Conservation (phyloP, 2,888 invertebrate species). For the Catocala fraxini region DNA sequence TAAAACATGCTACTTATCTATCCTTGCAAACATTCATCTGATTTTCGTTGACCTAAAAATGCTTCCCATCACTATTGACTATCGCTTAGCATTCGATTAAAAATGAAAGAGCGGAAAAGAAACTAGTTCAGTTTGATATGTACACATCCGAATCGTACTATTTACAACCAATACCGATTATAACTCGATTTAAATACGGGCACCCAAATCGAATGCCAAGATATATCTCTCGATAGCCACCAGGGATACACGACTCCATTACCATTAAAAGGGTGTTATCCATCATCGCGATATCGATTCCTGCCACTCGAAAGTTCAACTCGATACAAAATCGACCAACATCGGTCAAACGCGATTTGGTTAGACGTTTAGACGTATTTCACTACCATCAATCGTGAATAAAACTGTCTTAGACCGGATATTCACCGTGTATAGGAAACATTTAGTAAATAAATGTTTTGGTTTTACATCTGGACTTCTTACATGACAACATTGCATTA, state of each 20-base stretch:
- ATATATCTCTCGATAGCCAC: constrained; percentile 40
- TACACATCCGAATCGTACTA: not conserved
- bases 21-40: too few species aligned
- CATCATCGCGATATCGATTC: constrained; percentile 40
- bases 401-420: constrained; percentile 26
- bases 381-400: constrained; percentile 53
- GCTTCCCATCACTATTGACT: too few species aligned
- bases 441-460: not conserved
- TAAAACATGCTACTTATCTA: too few species aligned
- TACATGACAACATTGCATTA: too few species aligned
- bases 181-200: constrained; percentile 37
- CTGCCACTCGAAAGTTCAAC: constrained; percentile 30
- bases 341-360: constrained; percentile 53
- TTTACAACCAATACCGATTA: not conserved
- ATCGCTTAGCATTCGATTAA: too few species aligned
- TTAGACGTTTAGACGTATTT: constrained; percentile 47
- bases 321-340: constrained; percentile 58
- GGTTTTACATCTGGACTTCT: not conserved
- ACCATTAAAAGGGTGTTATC: constrained; percentile 52
- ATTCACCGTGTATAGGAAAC: constrained; percentile 14
- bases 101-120: too few species aligned
- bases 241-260: constrained; percentile 39
- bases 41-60: too few species aligned
- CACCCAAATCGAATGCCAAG: constrained; percentile 37
- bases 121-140: too few species aligned